phyloP scores from a whole-genome alignment of 1,140 invertebrate species.

The Cydia strobilella region DNA sequence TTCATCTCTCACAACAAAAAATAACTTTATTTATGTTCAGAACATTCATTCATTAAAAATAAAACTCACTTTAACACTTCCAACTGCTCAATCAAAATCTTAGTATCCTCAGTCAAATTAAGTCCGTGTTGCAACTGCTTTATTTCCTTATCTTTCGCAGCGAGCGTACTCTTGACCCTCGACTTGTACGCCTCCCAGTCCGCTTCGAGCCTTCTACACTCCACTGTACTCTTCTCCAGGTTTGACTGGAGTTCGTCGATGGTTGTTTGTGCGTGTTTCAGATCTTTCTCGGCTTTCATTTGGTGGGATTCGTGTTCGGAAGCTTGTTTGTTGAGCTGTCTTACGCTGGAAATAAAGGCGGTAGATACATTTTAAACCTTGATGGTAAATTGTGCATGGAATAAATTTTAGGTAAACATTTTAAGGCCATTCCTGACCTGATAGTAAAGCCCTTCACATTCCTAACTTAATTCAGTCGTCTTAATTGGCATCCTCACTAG shows the following conservation, averaged over 20 bases:
- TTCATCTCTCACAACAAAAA: too few relatives aligned
- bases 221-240: slow-evolving; percentile 54
- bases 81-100: slow-evolving; percentile 60
- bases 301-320: slow-evolving; percentile 49
- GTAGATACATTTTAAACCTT: background rate
- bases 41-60: background rate
- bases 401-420: too few relatives aligned
- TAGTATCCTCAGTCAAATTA: slow-evolving; percentile 60
- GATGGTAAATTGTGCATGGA: too few relatives aligned
- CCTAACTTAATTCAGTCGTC: too few relatives aligned
- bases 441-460: too few relatives aligned
- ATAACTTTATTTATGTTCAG: background rate
- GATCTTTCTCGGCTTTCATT: slow-evolving; percentile 66
- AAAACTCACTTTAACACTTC: slow-evolving; percentile 60
- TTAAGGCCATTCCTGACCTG: too few relatives aligned
- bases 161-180: slow-evolving; percentile 67
- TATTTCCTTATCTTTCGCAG: slow-evolving; percentile 66
- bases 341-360: slow-evolving; percentile 48
- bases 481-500: too few relatives aligned
- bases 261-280: slow-evolving; percentile 59
- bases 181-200: slow-evolving; percentile 73
- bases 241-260: slow-evolving; percentile 55
- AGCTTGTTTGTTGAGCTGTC: slow-evolving; percentile 49
- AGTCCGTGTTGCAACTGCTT: slow-evolving; percentile 56
- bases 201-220: slow-evolving; percentile 60